phyloP scores from a whole-genome alignment of 2,113 vertebrate species.

The Microcebus ravelobensis region DNA sequence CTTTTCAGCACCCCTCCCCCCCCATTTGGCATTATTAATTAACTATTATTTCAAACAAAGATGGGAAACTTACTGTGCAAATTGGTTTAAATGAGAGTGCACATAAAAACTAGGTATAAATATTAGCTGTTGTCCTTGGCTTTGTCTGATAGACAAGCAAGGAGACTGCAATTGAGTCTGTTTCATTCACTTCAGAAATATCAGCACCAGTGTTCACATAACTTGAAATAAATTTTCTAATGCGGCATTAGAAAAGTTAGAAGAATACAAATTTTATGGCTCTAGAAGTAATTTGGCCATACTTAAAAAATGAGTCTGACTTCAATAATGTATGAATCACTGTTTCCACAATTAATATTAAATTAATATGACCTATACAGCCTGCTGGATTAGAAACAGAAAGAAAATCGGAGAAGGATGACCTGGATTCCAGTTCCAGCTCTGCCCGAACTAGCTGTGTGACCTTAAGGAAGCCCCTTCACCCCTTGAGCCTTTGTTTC shows the following conservation, averaged over 20 bases:
- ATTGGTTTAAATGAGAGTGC: not conserved
- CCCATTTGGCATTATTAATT: not conserved
- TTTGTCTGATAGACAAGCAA: not conserved
- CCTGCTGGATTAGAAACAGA: not conserved
- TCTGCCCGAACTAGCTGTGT: not conserved
- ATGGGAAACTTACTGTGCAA: not conserved
- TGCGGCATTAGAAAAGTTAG: not conserved
- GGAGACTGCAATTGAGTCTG: not conserved
- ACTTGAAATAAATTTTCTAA: not conserved
- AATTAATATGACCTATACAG: conserved; percentile 8
- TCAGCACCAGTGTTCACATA: not conserved
- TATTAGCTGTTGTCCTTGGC: not conserved
- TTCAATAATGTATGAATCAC: conserved; percentile 37
- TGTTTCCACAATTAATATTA: conserved; percentile 52
- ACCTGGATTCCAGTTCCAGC: not conserved
- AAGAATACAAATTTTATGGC: not conserved
- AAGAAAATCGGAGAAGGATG: not conserved
- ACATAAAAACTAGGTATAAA: not conserved
- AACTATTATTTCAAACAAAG: not conserved
- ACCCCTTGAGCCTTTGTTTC: not conserved
- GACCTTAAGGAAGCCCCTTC: not conserved
- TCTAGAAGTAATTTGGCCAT: not conserved
- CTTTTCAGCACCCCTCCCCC: not conserved
- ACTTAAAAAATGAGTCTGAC: conserved; percentile 25
- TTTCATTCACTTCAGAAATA: not conserved